Base-by-base conservation (phyloP, 2,113 vertebrate genomes). In the Dendropsophus ebraccatus region DNA sequence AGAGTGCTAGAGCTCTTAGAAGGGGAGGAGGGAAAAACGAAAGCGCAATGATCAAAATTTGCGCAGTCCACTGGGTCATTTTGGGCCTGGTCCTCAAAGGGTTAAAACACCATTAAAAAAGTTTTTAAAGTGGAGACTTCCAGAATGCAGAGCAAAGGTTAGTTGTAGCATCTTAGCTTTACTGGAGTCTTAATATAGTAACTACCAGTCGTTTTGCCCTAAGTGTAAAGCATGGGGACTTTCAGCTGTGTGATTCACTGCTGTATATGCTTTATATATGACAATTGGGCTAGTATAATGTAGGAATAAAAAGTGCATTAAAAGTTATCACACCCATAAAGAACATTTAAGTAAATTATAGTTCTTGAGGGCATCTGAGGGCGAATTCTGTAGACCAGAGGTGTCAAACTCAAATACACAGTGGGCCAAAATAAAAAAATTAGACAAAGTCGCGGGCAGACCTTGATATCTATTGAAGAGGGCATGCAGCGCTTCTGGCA, bases 301-400 rank as follows among this genome's bases (percentile, higher is more conserved):
- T 41, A 79, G 76, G 65, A 81, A 81, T 65, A 12, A n/a, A 81
- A 65, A 81, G 41, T 65, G 79, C 79, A 67, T 19, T 65, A 67
- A 47, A 81, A 67, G 79, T 65, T 47, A 67, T 81, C 58, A 49
- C 79, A 30, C 30, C 37, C 25, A 45, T 62, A 80, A 80, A 80
- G 32, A 35, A 41, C 19, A 58, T 80, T 60, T 80, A 47, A 65
- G n/a, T 28, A 81, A 81, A 81, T 65, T 82, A 49, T 30, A 69
- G 47, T 35, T 52, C 47, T 70, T 70, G 25, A 52, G 65, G 62
- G 62, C 37, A 82, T 47, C 14, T 50, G 16, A 65, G 79, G 37
- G 12, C 17, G 11, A 17, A 12, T 5, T 52, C 19, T 41, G 41
- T 5, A 8, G 45, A 70, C 80, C 45, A n/a, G n/a, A n/a, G n/a